Base-by-base conservation (phyloP, 1,140 invertebrate genomes). In the Drosophila sp. region DNA sequence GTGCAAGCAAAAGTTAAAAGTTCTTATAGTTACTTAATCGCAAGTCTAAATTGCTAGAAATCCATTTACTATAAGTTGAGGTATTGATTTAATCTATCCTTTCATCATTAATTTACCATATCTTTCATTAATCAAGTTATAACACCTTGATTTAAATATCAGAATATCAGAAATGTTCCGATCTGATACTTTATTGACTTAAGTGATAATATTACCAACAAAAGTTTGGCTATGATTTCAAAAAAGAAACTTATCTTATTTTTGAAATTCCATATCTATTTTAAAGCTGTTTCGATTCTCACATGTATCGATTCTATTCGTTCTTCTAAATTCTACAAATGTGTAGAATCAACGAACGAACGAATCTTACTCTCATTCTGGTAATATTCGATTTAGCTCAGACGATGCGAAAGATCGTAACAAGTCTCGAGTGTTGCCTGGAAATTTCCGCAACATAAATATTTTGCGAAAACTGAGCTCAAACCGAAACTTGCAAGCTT, bases 381-480 rank as follows among this genome's bases (percentile, higher is more conserved):
- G 34, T 8, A 9, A 40, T 27, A 18, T 48, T 48, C 45, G 21
- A 48, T 46, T 25, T 25, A 6, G 43, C 21, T 5, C 43, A 46
- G 43, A 46, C 18, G 43, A 2, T 27, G 46, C 46, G 6, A 56
- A 56, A 21, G 66, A 70, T 71, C 50, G 59, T 57, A 41, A 54
- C 36, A 43, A 40, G 27, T 3, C 0, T 4, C 5, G 11, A 32
- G 36, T 38, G 34, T 56, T 63, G 58, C 58, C 63, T 67, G 45
- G 34, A 72, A 58, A 51, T 72, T 58, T 66, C 34, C 69, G 69
- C 40, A 50, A 72, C 69, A 51, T 66, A 57, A 50, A 64, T 56
- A 70, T 71, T 65, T 71, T 56, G 13, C 40, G 29, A 61, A 61
- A 48, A 61, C 32, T 16, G 13, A 50, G 56, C 36, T n/a, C 36